Evolutionary conservation across 2,113 vertebrate species (phyloP).

Genomic region (Himantopus leucocephalus): DNA sequence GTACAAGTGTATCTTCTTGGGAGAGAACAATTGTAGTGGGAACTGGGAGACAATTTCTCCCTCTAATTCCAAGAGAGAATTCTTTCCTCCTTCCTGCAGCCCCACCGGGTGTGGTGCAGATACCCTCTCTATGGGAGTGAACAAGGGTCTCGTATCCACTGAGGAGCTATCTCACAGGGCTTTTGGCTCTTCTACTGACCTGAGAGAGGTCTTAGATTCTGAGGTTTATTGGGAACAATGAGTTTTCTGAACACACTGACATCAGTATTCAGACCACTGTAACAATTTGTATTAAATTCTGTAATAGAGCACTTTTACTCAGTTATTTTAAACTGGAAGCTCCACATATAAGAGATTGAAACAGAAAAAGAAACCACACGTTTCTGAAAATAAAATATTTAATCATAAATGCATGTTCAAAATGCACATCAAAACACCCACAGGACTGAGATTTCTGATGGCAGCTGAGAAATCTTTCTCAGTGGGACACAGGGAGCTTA

Average conservation of each 20-base stretch:
- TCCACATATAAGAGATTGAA: background rate
- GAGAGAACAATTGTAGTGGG: background rate
- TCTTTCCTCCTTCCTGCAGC: background rate
- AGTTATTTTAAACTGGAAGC: background rate
- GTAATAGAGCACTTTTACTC: background rate
- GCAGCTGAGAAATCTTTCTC: background rate
- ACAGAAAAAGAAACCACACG: background rate
- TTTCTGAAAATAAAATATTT: background rate
- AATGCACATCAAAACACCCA: background rate
- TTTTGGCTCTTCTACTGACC: background rate
- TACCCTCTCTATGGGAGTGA: background rate
- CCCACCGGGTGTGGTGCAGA: background rate
- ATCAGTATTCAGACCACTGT: background rate
- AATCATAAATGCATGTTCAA: background rate
- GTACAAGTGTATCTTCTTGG: background rate
- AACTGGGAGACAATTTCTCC: background rate
- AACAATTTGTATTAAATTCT: background rate
- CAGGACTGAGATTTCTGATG: background rate
- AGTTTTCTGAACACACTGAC: background rate
- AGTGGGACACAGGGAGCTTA: background rate
- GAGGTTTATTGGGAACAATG: background rate
- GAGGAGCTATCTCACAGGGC: background rate
- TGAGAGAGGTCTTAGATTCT: background rate
- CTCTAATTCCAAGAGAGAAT: background rate
- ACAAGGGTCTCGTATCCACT: background rate